Base-by-base conservation (phyloP, 2,888 invertebrate species). In the Anthrax anthrax region DNA sequence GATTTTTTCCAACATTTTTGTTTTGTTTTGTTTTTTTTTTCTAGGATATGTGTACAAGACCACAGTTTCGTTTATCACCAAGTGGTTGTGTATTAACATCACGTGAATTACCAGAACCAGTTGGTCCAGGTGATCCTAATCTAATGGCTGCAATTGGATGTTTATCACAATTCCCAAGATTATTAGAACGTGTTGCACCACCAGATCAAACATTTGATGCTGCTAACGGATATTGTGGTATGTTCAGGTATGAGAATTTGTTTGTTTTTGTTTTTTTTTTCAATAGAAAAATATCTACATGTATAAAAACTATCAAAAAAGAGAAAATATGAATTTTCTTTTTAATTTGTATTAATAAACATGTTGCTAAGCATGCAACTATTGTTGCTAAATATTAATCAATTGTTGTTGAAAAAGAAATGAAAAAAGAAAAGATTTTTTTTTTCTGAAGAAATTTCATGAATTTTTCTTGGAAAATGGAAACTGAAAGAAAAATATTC, bases 11-110 rank as follows among this genome's bases (percentile, higher is more conserved):
- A n/a, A n/a, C n/a, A n/a, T 29, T 29, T 29, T 10, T 29, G 8
- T 29, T 32, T 1, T 32, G 9, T 12, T 12, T 32, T 32, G 9
- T 32, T 23, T 43, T 45, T 40, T 43, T 23, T 48, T 59, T 58
- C 18, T 68, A 78, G 78, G 81, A 81, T 69, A 73, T 80, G 66
- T 79, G 78, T 62, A 73, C 75, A 57, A 69, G 77, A 47, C 80
- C 81, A 19, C 69, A 73, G 55, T 80, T 77, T 57, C 61, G 63
- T 16, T 37, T 56, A 23, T 52, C 55, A 29, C 48, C 52, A 14
- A 39, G 48, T 14, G 55, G 55, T 6, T 50, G 48, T 12, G 46
- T 50, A 19, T 49, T 56, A 48, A 52, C 54, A 44, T 47, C 56
- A 13, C 40, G 54, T 44, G 56, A 56, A 50, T 46, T 56, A 41